These are phyloP conservation scores for Rambutsinella grinnellia DNA, from an alignment of 2,888 invertebrate species.

Conservation along the genomic window DNA sequence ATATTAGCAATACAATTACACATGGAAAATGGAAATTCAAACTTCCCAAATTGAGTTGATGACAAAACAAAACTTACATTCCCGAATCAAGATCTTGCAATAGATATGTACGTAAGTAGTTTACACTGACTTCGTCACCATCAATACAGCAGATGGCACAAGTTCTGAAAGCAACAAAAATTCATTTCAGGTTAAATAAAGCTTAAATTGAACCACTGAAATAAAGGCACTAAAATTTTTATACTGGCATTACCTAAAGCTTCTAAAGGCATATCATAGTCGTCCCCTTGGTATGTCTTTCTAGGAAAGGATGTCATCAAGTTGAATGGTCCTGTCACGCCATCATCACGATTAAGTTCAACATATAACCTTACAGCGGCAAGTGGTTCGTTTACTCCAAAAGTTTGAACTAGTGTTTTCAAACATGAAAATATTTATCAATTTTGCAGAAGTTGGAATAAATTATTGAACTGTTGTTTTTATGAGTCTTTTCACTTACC, in stretches of 20 bases:
- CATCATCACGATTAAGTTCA: slow-evolving; percentile 85
- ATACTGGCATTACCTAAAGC: slow-evolving; percentile 76
- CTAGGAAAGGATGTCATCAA: slow-evolving; percentile 93
- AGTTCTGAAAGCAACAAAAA: slow-evolving; percentile 73
- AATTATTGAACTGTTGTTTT: no score
- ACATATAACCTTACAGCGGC: slow-evolving; percentile 91
- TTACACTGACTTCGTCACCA: slow-evolving; percentile 74
- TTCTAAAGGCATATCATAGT: slow-evolving; percentile 89
- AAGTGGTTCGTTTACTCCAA: slow-evolving; percentile 88
- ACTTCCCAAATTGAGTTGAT: no score
- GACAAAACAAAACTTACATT: no score
- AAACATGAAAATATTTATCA: no score
- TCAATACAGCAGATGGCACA: slow-evolving; percentile 87
- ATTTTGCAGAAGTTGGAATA: no score
- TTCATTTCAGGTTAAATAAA: no score
- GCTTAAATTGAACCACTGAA: background rate
- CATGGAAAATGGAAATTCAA: no score
- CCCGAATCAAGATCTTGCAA: no score
- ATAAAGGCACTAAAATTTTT: background rate
- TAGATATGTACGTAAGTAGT: background rate
- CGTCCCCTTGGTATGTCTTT: slow-evolving; percentile 82
- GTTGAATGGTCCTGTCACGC: slow-evolving; percentile 76
- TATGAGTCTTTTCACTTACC: no score
- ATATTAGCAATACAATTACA: no score
- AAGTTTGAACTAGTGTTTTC: slow-evolving; percentile 81